Evolutionary conservation across 35 echinoderm and acorn worm species (phyloP), one percentile per base, ranked within the genome.

Genomic region (Patiria miniata): DNA sequence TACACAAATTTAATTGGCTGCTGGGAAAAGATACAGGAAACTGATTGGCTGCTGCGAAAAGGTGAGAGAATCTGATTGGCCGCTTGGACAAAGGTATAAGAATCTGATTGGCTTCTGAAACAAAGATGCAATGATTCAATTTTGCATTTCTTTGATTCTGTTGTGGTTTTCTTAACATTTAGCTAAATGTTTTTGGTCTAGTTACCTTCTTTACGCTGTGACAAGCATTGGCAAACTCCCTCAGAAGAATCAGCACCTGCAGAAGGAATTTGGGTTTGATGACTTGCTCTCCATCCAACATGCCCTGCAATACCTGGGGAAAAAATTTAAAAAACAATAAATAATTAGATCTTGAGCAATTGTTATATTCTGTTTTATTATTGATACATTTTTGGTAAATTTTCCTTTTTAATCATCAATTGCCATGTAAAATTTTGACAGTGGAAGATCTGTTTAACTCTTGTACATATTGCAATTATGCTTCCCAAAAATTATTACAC

Each of bases 241-340:
- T 60, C 12, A 79, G 59, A 54, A 82, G 26, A 55, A 84, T 37
- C 2, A 90, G 36, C 12, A 90, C 1, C 52, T 90, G 88, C 23
- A 84, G 33, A 12, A 83, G 52, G 22, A 65, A 79, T 68, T 90
- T 90, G 58, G 81, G 80, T 59, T 90, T 90, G 61, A 90, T 60
- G 39, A 84, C 60, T 51, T 61, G 47, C 26, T 69, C 88, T 34
- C 83, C 88, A 50, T 81, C 88, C 42, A 77, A 18, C 88, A 90
- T 77, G 42, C 69, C 47, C 53, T 90, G 60, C 33, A 90, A 60
- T 8, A 78, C 33, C 80, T 32, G 37, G 30, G 37, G 44, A 42
- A 22, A 82, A 79, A 28, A 83, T 32, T 57, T 53, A 52, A 39
- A 47, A 44, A 37, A 51, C 86, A 39, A 79, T 5, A 55, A 37